These are phyloP conservation scores for Arbacia lixula DNA, from an alignment of 53 echinoderm and acorn worm genomes.

Conservation along the genomic window DNA sequence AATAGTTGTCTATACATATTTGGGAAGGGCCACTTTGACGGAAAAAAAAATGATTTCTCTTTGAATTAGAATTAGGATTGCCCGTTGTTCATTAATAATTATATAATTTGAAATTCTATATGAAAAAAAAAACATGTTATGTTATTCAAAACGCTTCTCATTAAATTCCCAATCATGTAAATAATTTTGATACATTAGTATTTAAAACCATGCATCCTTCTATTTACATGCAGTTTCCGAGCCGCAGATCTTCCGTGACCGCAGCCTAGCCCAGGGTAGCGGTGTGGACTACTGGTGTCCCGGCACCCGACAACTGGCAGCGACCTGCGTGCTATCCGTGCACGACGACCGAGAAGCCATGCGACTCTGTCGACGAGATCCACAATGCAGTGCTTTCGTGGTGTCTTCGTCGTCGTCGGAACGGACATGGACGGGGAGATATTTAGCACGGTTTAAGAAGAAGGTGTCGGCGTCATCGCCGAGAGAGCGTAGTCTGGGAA, in stretches of 20 bases:
- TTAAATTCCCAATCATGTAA: too few species aligned
- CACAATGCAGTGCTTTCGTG: constrained; percentile 80
- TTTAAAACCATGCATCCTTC: too few species aligned
- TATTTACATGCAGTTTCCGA: too few species aligned
- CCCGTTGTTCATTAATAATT: too few species aligned
- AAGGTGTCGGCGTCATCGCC: background rate
- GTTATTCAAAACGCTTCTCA: too few species aligned
- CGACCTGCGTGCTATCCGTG: constrained; percentile 75
- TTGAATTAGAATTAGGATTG: too few species aligned
- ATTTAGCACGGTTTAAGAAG: background rate
- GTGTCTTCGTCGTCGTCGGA: constrained; percentile 60
- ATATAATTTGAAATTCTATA: too few species aligned
- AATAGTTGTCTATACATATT: too few species aligned
- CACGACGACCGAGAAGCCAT: constrained; percentile 78
- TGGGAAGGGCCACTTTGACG: too few species aligned
- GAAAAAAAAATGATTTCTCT: too few species aligned
- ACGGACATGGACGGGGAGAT: constrained; percentile 87
- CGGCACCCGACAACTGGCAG: constrained; percentile 62
- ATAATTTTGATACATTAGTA: too few species aligned
- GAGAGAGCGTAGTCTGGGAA: constrained; percentile 22
- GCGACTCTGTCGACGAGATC: constrained; percentile 68
- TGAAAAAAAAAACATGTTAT: too few species aligned
- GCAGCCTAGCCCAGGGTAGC: background rate
- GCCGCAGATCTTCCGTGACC: background rate
- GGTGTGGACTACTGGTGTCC: constrained; percentile 85